Evolutionary conservation across 2,113 vertebrate genomes (phyloP), one percentile per base, ranked within the genome.

Genomic region (Pelvicachromis taeniatus): DNA sequence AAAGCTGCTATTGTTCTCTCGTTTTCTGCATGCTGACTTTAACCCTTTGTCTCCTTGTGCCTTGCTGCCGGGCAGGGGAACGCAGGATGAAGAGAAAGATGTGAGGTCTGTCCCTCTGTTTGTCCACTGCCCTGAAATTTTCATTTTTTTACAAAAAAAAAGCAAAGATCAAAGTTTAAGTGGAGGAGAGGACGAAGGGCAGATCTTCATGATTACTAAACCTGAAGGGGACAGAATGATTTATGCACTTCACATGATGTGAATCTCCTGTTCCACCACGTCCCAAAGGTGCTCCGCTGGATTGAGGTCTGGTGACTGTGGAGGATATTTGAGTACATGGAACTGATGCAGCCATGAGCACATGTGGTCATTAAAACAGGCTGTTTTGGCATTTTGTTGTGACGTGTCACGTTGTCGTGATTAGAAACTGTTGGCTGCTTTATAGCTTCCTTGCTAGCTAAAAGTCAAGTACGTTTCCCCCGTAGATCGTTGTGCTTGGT

Each of bases 41-140:
- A 96, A 95, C 96, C 96, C 96, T 95, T 97, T 97, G 96, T 97
- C 91, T 97, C 94, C 96, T 96, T 96, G 93, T 96, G 97, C 97
- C 97, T 97, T 95, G 97, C 97, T 96, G 97, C 97, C 95, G 93
- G 96, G 96, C 97, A 99, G 98, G 96, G 96, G 97, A 96, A 95
- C 96, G 94, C 85, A 97, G 97, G 98, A 97, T 95, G 96, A 97
- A 96, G 97, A 98, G 96, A 97, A 97, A 96, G 96, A 97, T 85
- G 94, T 97, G 97, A 99, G 98, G 98, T 98, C 97, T 97, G 97
- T 97, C 95, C 93, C 86, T 94, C 91, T 84, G 77, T 95, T 85
- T 94, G 90, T 94, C 90, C 81, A 21, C 90, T 87, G 81, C 81
- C 84, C 77, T 78, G 8, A 79, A 77, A 87, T 73, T 26, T 26